phyloP scores from a whole-genome alignment of 2,888 invertebrate species.

The Nephrotoma guestfalica region DNA sequence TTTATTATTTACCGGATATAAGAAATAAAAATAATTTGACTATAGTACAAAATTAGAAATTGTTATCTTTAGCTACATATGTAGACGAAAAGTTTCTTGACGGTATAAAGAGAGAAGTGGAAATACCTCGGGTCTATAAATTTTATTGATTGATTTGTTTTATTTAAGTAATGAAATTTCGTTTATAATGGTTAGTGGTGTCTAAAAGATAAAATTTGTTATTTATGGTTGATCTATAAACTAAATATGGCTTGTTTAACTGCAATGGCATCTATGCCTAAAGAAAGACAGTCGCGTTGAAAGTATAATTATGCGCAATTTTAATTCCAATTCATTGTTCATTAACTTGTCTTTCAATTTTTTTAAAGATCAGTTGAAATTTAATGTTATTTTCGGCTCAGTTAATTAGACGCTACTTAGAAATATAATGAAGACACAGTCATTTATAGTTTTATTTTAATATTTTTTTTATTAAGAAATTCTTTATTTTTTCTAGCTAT shows the following conservation, averaged over 20 bases:
- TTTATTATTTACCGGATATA: not conserved
- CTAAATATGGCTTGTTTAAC: not conserved
- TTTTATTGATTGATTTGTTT: not conserved
- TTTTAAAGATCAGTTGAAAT: too few species aligned
- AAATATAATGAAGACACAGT: too few species aligned
- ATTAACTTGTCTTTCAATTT: too few species aligned
- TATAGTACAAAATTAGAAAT: not conserved
- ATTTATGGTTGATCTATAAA: not conserved
- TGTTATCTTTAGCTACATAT: not conserved
- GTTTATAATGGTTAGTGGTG: not conserved
- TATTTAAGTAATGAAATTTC: not conserved
- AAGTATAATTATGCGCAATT: not conserved
- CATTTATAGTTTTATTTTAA: too few species aligned
- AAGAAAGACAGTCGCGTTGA: not conserved
- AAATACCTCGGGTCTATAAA: not conserved
- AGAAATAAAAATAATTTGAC: not conserved
- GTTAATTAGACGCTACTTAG: too few species aligned
- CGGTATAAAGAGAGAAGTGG: not conserved
- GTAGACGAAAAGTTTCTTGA: not conserved
- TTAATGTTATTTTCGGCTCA: too few species aligned
- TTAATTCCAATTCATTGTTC: not conserved
- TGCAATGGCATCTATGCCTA: not conserved
- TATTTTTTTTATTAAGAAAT: too few species aligned
- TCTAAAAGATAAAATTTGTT: not conserved
- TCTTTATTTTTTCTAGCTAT: too few species aligned